phyloP scores from a whole-genome alignment of 2,888 invertebrate species.

The Aethes cnicana region DNA sequence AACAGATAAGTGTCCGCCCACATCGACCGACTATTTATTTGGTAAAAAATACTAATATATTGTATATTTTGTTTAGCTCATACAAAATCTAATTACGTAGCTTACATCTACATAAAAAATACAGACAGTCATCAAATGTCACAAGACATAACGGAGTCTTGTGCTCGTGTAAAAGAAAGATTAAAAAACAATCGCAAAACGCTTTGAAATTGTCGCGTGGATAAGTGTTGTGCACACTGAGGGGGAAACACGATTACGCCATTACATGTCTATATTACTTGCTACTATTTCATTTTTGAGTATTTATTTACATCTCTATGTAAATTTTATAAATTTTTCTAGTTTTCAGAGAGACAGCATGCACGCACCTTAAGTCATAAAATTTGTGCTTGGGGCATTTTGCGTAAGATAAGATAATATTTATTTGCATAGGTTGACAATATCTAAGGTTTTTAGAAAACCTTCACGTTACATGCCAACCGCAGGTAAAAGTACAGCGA shows the following conservation, averaged over 20 bases:
- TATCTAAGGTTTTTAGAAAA: conserved; percentile 55
- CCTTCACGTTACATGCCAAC: conserved; percentile 31
- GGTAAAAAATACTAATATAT: conserved; percentile 50
- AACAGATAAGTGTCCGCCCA: not conserved
- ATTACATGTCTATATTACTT: conserved; percentile 5
- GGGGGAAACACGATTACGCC: not conserved
- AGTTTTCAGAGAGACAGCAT: conserved; percentile 36
- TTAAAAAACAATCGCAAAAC: conserved; percentile 54
- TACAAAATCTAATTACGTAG: conserved; percentile 76
- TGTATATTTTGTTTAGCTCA: conserved; percentile 74
- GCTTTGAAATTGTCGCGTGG: conserved; percentile 57
- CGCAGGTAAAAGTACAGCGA: not conserved
- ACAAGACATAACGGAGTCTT: conserved; percentile 43
- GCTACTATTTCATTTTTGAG: conserved; percentile 22
- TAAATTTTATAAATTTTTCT: conserved; percentile 10
- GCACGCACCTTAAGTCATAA: conserved; percentile 46
- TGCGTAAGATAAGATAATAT: conserved; percentile 43
- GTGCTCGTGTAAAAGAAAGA: conserved; percentile 34
- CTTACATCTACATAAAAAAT: conserved; percentile 57
- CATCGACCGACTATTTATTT: conserved; percentile 28
- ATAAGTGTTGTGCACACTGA: conserved; percentile 46
- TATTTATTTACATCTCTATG: conserved; percentile 29
- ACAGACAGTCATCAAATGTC: conserved; percentile 62
- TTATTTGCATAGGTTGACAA: conserved; percentile 34
- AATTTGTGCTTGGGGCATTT: conserved; percentile 66